Evolutionary conservation across 2,888 invertebrate genomes (phyloP).

Genomic region (Erebia aethiops): DNA sequence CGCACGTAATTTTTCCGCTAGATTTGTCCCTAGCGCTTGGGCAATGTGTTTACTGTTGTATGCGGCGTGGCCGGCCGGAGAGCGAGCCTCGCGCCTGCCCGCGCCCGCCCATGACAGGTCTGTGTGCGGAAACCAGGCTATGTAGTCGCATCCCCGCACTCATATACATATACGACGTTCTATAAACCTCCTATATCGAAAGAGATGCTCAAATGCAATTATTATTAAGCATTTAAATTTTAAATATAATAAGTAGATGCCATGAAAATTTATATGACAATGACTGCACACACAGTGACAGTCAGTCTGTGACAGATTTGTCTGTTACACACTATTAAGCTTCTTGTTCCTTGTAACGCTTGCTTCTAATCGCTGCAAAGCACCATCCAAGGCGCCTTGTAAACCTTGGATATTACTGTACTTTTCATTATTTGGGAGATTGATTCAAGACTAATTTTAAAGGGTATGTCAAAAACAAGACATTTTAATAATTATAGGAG

Average conservation of each 20-base stretch:
- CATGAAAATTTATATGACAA: no score
- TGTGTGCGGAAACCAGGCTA: constrained; percentile 69
- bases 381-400: no score
- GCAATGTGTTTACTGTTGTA: constrained; percentile 68
- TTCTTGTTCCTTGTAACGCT: no score
- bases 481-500: not conserved
- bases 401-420: no score
- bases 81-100: constrained; percentile 71
- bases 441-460: not conserved
- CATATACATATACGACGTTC: not conserved
- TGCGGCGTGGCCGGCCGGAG: constrained; percentile 68
- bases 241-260: no score
- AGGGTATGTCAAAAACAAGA: no score
- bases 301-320: no score
- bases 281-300: no score
- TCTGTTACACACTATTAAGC: no score
- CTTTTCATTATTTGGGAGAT: not conserved
- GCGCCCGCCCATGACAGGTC: constrained; percentile 78
- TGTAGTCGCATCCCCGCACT: constrained; percentile 39
- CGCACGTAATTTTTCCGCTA: not conserved
- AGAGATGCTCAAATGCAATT: no score
- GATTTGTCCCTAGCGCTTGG: constrained; percentile 16
- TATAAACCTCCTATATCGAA: not conserved
- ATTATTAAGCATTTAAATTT: no score
- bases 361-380: no score